Evolutionary conservation across 2,113 vertebrate species (phyloP).

Genomic region (human (Homo sapiens)): DNA sequence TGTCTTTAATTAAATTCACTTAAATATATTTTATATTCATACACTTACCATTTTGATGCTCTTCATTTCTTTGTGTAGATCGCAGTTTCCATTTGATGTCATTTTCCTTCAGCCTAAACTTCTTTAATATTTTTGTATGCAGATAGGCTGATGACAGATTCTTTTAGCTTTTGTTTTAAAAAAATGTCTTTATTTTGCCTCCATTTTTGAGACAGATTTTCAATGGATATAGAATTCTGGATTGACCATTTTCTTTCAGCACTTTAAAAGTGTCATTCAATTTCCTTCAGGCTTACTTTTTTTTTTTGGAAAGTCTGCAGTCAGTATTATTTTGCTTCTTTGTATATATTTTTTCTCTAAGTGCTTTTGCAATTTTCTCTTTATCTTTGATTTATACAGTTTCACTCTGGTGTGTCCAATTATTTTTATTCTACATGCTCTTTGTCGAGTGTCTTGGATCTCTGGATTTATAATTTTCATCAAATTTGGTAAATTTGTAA

Average conservation of each 20-base stretch:
- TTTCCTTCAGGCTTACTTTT: not conserved
- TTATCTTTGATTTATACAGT: not conserved
- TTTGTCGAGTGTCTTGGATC: not conserved
- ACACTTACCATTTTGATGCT: not conserved
- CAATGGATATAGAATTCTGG: not conserved
- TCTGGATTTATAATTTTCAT: not conserved
- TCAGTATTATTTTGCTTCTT: constrained; percentile 1
- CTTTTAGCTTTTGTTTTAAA: not conserved
- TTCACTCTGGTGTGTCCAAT: not conserved
- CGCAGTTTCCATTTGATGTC: not conserved
- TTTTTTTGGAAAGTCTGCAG: not conserved
- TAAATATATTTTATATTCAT: not conserved
- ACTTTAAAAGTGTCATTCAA: not conserved
- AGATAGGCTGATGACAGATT: not conserved
- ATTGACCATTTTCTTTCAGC: not conserved
- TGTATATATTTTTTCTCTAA: not conserved
- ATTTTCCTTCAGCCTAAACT: not conserved
- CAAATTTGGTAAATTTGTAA: not conserved
- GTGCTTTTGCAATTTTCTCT: not conserved
- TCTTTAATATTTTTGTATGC: not conserved
- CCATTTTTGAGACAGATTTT: not conserved
- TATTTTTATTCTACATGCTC: not conserved
- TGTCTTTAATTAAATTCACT: not conserved
- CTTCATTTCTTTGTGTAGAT: not conserved
- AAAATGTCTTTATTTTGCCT: constrained; percentile 1